A percentile compares a stretch with the other conserved stretches of the same genome.
phyloP scores from a whole-genome alignment of 2,888 invertebrate species.

The Punctoribates punctum region DNA sequence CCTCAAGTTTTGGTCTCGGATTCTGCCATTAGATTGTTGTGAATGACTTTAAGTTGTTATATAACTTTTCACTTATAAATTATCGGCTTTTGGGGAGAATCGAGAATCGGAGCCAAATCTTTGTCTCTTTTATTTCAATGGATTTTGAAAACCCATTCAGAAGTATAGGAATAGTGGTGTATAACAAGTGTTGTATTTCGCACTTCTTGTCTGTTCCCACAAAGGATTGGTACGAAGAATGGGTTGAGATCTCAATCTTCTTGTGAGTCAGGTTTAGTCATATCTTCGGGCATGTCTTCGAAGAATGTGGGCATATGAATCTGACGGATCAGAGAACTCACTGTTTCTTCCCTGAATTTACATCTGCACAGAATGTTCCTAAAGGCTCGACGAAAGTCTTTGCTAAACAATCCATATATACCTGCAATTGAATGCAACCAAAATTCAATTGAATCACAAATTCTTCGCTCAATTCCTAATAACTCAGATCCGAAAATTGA shows the following conservation, averaged over 20 bases:
- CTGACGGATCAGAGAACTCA: constrained; percentile 49
- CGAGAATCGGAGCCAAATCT: background rate
- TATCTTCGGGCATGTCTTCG: constrained; percentile 47
- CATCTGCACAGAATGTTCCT: constrained; percentile 79
- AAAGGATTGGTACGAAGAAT: background rate
- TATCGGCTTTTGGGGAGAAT: background rate
- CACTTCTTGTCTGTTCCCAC: background rate
- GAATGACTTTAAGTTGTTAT: background rate
- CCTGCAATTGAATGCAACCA: constrained; percentile 60
- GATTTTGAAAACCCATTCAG: background rate
- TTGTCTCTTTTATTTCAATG: background rate
- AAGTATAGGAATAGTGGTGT: background rate
- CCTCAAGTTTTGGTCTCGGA: background rate
- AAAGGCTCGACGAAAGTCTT: constrained; percentile 91
- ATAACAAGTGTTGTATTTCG: background rate
- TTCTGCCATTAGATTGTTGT: background rate
- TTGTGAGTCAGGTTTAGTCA: constrained; percentile 39
- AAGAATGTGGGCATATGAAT: constrained; percentile 49
- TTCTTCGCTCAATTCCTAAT: too few species aligned
- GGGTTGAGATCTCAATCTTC: constrained; percentile 27
- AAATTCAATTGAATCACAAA: constrained; percentile 10
- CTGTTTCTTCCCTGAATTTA: constrained; percentile 48
- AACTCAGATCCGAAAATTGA: too few species aligned
- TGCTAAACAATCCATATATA: constrained; percentile 89
- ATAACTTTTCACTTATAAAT: background rate